Conservation (phyloP, 2,797 vertebrate genomes). For the Cynodonichthys magdalenae region DNA sequence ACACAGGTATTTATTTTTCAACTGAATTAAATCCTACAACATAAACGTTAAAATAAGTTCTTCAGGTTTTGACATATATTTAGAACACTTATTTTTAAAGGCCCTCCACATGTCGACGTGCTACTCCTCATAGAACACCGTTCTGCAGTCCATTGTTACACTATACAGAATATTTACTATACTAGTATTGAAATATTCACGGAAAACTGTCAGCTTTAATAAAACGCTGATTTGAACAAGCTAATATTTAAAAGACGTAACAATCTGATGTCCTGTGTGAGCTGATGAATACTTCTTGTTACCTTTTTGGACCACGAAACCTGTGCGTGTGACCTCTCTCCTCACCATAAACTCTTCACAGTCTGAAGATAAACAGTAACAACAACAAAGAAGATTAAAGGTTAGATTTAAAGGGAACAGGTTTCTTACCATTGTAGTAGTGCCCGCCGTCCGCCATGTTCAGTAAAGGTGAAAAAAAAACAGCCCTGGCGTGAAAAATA, state of each 20-base stretch:
- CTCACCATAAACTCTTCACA: conserved; percentile 44
- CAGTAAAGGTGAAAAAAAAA: conserved; percentile 11
- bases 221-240: background rate
- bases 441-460: conserved; percentile 81
- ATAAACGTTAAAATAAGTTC: too few relatives aligned
- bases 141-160: too few relatives aligned
- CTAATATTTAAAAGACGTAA: background rate
- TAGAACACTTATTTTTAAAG: too few relatives aligned
- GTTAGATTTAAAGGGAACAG: background rate
- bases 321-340: conserved; percentile 69
- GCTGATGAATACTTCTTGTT: conserved; percentile 10
- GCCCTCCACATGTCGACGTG: too few relatives aligned
- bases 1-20: too few relatives aligned
- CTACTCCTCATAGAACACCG: too few relatives aligned
- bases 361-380: conserved; percentile 51
- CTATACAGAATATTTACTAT: too few relatives aligned
- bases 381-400: conserved; percentile 16
- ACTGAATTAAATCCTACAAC: too few relatives aligned
- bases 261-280: background rate
- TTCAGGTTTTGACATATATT: too few relatives aligned
- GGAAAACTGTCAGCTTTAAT: background rate
- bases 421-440: conserved; percentile 77
- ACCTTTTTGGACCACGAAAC: conserved; percentile 49
- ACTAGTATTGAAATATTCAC: background rate
- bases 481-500: conserved; percentile 3